phyloP scores from a whole-genome alignment of 2,888 invertebrate species.

The Stictocephala bisonia region DNA sequence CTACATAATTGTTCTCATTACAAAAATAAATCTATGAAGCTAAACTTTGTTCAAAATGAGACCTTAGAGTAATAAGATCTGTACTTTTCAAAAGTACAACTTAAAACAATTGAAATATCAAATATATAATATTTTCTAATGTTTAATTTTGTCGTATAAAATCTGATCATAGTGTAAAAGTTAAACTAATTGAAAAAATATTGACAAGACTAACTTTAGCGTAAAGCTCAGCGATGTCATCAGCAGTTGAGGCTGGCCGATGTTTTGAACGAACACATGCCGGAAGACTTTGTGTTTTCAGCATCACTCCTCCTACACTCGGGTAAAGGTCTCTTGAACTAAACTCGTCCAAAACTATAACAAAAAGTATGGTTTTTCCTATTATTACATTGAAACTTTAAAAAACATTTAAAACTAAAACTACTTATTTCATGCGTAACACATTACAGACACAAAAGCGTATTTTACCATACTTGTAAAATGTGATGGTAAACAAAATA shows the following conservation, averaged over 20 bases:
- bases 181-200: no score
- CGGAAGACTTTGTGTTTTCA: conserved; percentile 76
- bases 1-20: no score
- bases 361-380: no score
- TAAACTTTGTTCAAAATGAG: no score
- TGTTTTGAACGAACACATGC: conserved; percentile 79
- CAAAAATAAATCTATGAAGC: no score
- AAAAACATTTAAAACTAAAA: conserved; percentile 12
- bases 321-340: conserved; percentile 52
- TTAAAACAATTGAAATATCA: not conserved
- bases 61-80: no score
- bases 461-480: no score
- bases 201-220: conserved; percentile 69
- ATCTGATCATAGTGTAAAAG: not conserved
- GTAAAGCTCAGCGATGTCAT: conserved; percentile 76
- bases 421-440: no score
- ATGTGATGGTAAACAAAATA: no score
- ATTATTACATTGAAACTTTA: conserved; percentile 17
- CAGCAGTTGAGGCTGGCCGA: conserved; percentile 75
- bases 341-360: conserved; percentile 57
- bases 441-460: no score
- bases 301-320: conserved; percentile 53
- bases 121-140: not conserved
- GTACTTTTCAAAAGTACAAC: no score
- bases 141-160: not conserved